Conservation (phyloP, 2,797 vertebrate genomes). For the Chelidonichthys spinosus region DNA sequence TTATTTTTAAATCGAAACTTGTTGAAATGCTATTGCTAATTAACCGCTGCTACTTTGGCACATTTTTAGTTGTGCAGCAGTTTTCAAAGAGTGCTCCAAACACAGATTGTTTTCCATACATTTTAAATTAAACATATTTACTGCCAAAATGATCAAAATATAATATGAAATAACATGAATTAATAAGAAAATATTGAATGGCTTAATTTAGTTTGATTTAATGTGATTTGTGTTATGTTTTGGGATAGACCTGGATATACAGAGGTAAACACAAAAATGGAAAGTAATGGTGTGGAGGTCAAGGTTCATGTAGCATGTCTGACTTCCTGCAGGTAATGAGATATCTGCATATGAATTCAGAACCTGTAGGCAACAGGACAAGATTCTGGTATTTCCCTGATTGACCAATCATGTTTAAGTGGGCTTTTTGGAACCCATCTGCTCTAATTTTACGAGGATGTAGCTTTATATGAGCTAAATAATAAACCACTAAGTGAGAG, state of each 20-base stretch:
- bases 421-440: neutral
- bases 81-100: conserved; percentile 10
- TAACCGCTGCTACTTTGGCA: conserved; percentile 27
- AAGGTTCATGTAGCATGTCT: too few species aligned
- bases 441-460: neutral
- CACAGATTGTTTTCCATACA: neutral
- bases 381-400: neutral
- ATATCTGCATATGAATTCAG: neutral
- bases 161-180: too few species aligned
- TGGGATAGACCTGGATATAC: neutral
- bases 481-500: neutral
- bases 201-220: neutral
- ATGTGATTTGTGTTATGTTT: neutral
- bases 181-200: too few species aligned
- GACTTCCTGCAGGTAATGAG: neutral
- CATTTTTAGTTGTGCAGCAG: conserved; percentile 17
- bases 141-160: neutral
- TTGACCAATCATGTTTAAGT: neutral
- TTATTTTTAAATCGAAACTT: conserved; percentile 66
- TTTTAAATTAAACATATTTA: neutral
- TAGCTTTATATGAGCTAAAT: neutral
- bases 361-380: neutral
- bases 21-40: conserved; percentile 50
- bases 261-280: neutral
- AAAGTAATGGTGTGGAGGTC: neutral